These are phyloP conservation scores for Isaurus tuberculatus DNA, from an alignment of 92 coral and sea anemone genomes.

Conservation along the genomic window DNA sequence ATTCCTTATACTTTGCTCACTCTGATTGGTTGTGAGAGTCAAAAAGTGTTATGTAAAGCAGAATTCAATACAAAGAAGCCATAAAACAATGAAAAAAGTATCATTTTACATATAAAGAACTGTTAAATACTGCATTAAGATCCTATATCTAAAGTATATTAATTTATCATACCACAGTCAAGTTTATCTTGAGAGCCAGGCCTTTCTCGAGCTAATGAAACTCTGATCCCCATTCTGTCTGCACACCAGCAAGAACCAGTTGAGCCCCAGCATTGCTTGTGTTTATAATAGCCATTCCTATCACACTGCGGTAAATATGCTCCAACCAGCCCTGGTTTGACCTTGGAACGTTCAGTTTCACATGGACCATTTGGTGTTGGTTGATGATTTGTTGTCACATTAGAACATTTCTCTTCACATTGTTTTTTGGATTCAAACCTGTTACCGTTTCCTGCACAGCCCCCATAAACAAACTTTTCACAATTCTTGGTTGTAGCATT, in stretches of 20 bases:
- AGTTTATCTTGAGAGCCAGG: neutral
- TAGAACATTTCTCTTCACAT: slow-evolving; percentile 6
- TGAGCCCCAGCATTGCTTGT: slow-evolving; percentile 72
- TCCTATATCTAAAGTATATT: neutral
- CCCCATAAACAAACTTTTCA: slow-evolving; percentile 27
- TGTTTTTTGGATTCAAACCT: slow-evolving; percentile 1
- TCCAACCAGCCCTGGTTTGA: slow-evolving; percentile 35
- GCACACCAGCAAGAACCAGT: slow-evolving; percentile 79
- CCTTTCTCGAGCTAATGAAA: slow-evolving; percentile 26
- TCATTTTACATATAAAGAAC: neutral
- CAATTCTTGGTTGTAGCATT: slow-evolving; percentile 25
- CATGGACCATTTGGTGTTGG: neutral
- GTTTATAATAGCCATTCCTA: slow-evolving; percentile 51
- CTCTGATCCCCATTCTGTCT: slow-evolving; percentile 38
- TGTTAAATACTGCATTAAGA: neutral
- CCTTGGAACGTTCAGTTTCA: neutral
- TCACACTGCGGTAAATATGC: slow-evolving; percentile 60
- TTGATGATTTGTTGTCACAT: neutral
- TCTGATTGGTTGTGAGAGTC: too few relatives aligned
- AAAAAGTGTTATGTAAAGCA: too few relatives aligned
- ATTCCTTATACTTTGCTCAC: too few relatives aligned
- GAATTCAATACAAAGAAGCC: too few relatives aligned
- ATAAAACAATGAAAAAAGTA: too few relatives aligned
- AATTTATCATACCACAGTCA: slow-evolving; percentile 38
- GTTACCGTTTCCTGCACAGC: slow-evolving; percentile 27